phyloP scores from a whole-genome alignment of 2,888 invertebrate species.

The Plebejus anna region DNA sequence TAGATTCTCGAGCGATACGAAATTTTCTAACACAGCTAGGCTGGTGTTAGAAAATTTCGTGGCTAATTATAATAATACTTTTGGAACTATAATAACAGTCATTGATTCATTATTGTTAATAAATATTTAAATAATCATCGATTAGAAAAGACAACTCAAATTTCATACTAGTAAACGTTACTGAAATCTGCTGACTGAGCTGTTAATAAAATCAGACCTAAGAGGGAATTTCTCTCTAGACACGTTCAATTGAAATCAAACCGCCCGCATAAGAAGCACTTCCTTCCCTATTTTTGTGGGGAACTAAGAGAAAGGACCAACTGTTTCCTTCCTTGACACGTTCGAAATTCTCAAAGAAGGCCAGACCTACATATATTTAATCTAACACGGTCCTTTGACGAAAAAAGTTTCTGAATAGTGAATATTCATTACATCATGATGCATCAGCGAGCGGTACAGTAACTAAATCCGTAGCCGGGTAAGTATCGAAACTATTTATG shows the following conservation, averaged over 20 bases:
- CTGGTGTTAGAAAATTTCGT: too few relatives aligned
- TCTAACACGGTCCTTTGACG: background rate
- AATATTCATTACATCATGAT: background rate
- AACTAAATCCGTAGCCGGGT: slow-evolving; percentile 32
- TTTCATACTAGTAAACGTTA: too few relatives aligned
- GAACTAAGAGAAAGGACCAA: background rate
- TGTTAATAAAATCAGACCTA: background rate
- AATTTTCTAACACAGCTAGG: too few relatives aligned
- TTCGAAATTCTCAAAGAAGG: background rate
- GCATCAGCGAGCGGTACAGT: background rate
- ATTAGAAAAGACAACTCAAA: too few relatives aligned
- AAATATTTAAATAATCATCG: too few relatives aligned
- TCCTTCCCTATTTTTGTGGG: slow-evolving; percentile 36
- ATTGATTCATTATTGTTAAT: too few relatives aligned
- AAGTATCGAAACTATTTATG: slow-evolving; percentile 41
- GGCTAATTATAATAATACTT: too few relatives aligned
- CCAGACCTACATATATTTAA: background rate
- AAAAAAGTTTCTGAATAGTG: background rate
- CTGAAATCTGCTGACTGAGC: background rate
- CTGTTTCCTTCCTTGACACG: slow-evolving; percentile 16
- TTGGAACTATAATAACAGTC: too few relatives aligned
- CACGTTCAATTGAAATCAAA: slow-evolving; percentile 20
- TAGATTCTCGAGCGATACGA: background rate
- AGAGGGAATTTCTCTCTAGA: slow-evolving; percentile 3
- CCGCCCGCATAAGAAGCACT: slow-evolving; percentile 45